Evolutionary conservation across 2,888 invertebrate species (phyloP).

Genomic region (Stenotaenia linearis): DNA sequence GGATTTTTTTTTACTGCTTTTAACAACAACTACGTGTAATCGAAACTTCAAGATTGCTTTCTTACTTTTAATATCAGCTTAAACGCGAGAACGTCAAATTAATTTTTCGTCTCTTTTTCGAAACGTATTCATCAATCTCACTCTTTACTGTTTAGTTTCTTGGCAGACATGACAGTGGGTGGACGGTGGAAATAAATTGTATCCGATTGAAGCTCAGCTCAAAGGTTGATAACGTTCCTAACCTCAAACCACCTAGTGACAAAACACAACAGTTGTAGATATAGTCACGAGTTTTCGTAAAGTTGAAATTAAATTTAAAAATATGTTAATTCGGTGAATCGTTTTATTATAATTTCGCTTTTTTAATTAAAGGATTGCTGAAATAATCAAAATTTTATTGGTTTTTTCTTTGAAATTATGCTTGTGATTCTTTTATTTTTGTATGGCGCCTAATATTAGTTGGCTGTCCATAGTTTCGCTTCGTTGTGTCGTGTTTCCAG

Average conservation of each 20-base stretch:
- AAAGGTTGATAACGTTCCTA: not conserved
- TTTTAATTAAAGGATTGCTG: not conserved
- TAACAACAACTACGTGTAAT: not conserved
- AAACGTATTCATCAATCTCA: too few relatives aligned
- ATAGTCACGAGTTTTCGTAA: not conserved
- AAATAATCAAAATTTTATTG: not conserved
- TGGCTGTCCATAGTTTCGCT: not conserved
- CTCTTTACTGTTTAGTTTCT: not conserved
- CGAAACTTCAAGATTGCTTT: not conserved
- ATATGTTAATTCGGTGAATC: not conserved
- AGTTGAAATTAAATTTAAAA: not conserved
- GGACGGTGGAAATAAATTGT: not conserved
- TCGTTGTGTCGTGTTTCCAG: not conserved
- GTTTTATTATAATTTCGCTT: not conserved
- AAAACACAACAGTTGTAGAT: not conserved
- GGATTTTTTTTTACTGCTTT: not conserved
- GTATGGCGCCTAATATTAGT: not conserved
- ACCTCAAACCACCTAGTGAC: not conserved
- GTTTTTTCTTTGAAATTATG: not conserved
- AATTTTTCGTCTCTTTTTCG: not conserved
- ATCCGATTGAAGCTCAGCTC: not conserved
- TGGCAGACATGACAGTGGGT: slow-evolving; percentile 2
- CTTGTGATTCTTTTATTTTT: not conserved
- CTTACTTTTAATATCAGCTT: not conserved
- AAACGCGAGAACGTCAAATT: not conserved